Evolutionary conservation across 2,888 invertebrate genomes (phyloP), one percentile per base, ranked within the genome.

Genomic region (Rotaria socialis): DNA sequence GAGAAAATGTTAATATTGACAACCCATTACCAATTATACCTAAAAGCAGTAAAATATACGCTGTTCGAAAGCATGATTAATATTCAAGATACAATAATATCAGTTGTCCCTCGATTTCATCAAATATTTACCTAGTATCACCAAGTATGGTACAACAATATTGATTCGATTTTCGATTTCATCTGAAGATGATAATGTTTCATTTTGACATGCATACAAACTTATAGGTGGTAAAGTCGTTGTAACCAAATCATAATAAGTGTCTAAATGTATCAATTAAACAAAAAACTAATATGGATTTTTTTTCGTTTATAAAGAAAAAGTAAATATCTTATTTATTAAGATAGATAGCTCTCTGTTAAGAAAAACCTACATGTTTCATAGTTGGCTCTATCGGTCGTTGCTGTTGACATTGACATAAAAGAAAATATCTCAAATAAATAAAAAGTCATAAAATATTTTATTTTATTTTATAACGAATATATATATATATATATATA

Each of bases 81-180:
- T 74, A 35, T 74, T 6, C 2, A 74, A 19, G 19, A 74, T 58
- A 7, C 8, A n/a, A 58, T 58, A 6, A n/a, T 2, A 58, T 8
- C 8, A 58, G 3, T 2, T 58, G 5, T n/a, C 24, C 0, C 24
- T n/a, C 11, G 24, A 6, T 58, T n/a, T n/a, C 14, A 67, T 27
- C 19, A 27, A 75, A 14, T 80, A 47, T n/a, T 24, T 80, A 80
- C 80, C 80, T 80, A 80, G 19, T 41, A 80, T 4, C 5, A 80
- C 80, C 3, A 80, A 6, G 14, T n/a, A 47, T 80, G 80, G 80
- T 10, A 80, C 80, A 47, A 80, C 47, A 47, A 47, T 22, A 47
- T 80, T 80, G 11, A 80, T 47, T 47, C 47, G 43, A 47, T 80
- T 47, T 80, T 80, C 80, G 3, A 80, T 80, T n/a, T 80, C 80